Conservation (phyloP, 1,140 invertebrate species). For the Diuraphis noxia region DNA sequence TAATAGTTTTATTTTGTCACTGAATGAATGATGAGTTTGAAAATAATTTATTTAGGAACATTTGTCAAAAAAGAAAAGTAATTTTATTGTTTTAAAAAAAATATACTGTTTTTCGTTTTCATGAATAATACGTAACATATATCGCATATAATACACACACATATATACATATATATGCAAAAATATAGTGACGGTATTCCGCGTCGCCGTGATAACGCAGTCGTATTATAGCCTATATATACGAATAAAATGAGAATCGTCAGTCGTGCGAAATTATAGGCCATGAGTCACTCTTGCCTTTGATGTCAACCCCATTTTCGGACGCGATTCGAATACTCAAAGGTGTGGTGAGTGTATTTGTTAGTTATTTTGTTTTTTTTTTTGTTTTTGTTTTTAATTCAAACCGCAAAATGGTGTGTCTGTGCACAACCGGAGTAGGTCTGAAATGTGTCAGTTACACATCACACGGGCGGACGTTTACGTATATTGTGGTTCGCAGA, state of each 20-base stretch:
- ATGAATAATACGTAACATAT: background rate
- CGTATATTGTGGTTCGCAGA: background rate
- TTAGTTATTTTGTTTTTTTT: background rate
- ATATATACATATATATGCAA: background rate
- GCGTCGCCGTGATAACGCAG: background rate
- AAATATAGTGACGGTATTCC: background rate
- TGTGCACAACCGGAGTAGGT: background rate
- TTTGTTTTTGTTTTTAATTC: background rate
- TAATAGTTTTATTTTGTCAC: background rate
- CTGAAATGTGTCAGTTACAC: background rate
- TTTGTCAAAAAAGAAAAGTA: background rate
- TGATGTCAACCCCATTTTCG: background rate
- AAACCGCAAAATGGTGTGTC: background rate
- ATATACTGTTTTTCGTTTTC: background rate
- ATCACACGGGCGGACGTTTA: no score
- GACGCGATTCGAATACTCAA: background rate
- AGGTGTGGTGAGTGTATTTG: background rate
- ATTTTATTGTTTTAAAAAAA: background rate
- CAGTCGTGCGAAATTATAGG: constrained; percentile 9
- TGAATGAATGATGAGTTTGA: background rate
- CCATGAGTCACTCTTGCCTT: background rate
- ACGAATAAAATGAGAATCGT: background rate
- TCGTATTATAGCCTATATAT: background rate
- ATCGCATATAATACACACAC: background rate
- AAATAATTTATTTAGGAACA: background rate